phyloP scores from a whole-genome alignment of 2,888 invertebrate species.

The Periphyllus acericola region DNA sequence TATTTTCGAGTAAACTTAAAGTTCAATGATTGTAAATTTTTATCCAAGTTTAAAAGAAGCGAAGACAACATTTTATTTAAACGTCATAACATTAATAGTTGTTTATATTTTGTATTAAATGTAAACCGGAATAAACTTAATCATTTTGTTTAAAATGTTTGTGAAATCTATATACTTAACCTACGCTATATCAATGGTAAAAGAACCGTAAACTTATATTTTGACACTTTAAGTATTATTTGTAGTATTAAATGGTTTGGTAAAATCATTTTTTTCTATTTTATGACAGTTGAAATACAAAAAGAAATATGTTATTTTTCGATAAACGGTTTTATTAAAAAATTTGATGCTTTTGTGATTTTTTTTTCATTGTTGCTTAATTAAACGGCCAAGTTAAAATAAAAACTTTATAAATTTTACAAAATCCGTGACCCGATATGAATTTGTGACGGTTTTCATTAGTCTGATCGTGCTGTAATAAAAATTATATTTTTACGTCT shows the following conservation, averaged over 20 bases:
- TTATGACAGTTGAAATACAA: not conserved
- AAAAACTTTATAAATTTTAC: not conserved
- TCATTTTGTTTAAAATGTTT: not conserved
- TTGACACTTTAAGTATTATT: too few species aligned
- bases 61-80: too few species aligned
- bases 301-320: not conserved
- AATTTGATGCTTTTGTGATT: not conserved
- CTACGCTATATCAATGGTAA: not conserved
- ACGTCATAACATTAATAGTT: too few species aligned
- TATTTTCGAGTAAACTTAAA: too few species aligned
- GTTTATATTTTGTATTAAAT: too few species aligned
- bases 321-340: not conserved
- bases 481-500: not conserved
- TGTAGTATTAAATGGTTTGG: not conserved
- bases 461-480: not conserved
- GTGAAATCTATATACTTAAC: not conserved
- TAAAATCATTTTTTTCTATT: not conserved
- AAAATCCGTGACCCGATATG: not conserved
- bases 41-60: not conserved
- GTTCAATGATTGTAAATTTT: not conserved
- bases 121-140: too few species aligned
- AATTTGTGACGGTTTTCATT: not conserved
- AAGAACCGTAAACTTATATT: not conserved
- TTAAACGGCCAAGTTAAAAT: not conserved
- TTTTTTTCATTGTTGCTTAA: not conserved